Evolutionary conservation across 2,797 vertebrate genomes (phyloP).

Genomic region (Crenichthys baileyi): DNA sequence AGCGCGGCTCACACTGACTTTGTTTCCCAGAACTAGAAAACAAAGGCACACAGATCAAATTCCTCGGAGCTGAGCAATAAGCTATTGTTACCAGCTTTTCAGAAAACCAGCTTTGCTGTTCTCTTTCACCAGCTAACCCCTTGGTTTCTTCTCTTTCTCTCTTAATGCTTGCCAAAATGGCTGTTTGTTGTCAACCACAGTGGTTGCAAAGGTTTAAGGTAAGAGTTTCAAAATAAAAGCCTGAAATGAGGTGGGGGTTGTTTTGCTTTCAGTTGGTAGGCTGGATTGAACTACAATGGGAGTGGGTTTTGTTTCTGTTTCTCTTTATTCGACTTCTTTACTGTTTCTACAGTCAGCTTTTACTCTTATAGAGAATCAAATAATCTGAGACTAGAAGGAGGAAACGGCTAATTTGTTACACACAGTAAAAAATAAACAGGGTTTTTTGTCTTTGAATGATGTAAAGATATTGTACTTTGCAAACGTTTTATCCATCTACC

Average conservation of each 20-base stretch:
- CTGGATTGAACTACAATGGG: not conserved
- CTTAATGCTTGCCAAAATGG: constrained; percentile 88
- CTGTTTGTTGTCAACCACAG: constrained; percentile 90
- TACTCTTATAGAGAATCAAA: not conserved
- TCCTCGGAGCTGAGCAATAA: constrained; percentile 36
- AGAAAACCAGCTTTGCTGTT: constrained; percentile 32
- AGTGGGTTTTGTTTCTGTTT: constrained; percentile 3
- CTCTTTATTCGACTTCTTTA: not conserved
- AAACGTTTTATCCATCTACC: not conserved
- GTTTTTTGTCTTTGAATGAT: no score
- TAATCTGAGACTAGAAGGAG: not conserved
- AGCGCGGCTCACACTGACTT: not conserved
- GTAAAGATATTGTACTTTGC: not conserved
- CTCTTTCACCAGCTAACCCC: constrained; percentile 57
- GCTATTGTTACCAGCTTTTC: constrained; percentile 32
- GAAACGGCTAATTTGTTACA: not conserved
- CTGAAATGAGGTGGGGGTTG: not conserved
- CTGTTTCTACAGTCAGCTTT: not conserved
- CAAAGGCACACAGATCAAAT: constrained; percentile 20
- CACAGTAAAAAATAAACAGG: not conserved
- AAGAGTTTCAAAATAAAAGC: constrained; percentile 80
- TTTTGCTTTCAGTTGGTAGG: constrained; percentile 25
- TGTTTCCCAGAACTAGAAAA: not conserved
- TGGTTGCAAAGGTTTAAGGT: constrained; percentile 99
- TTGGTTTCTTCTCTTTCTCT: constrained; percentile 83